These are phyloP conservation scores for Paelopatides confundens DNA, from an alignment of 53 echinoderm and acorn worm genomes.

Conservation along the genomic window DNA sequence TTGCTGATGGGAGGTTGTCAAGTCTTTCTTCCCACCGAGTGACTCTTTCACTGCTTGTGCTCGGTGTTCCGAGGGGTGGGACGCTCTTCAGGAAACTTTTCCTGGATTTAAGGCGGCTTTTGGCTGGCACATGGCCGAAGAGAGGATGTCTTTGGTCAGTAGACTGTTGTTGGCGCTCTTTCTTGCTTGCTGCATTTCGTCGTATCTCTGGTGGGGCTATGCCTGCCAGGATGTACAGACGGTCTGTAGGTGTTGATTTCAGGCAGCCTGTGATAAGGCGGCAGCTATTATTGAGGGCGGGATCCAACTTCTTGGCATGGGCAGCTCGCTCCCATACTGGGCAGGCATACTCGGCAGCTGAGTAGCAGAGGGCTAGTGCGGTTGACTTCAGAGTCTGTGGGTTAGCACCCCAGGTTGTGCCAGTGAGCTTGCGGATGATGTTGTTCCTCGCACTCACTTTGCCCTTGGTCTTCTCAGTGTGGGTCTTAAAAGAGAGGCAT, in stretches of 20 bases:
- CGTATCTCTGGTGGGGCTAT: slow-evolving; percentile 8
- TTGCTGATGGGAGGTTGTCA: neutral
- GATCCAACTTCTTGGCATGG: slow-evolving; percentile 25
- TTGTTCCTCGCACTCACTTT: too few species aligned
- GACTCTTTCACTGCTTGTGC: neutral
- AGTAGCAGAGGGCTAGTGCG: too few species aligned
- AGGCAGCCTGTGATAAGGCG: too few species aligned
- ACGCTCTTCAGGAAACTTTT: too few species aligned
- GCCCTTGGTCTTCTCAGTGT: slow-evolving; percentile 45
- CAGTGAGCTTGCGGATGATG: slow-evolving; percentile 52
- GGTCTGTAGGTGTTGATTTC: too few species aligned
- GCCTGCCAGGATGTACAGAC: too few species aligned
- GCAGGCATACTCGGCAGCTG: slow-evolving; percentile 59
- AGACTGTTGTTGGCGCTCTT: slow-evolving; percentile 15
- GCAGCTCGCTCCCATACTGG: slow-evolving; percentile 63
- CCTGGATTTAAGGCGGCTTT: neutral
- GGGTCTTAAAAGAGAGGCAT: slow-evolving; percentile 40
- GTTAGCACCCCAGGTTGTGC: slow-evolving; percentile 36
- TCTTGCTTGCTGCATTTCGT: slow-evolving; percentile 7
- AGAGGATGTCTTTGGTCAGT: slow-evolving; percentile 21
- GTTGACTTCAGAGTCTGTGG: too few species aligned
- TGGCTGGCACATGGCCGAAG: too few species aligned
- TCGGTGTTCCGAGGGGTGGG: too few species aligned
- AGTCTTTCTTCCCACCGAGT: neutral
- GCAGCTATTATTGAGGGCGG: slow-evolving; percentile 35